phyloP scores from a whole-genome alignment of 2,113 vertebrate species.

The Anolis sagrei region DNA sequence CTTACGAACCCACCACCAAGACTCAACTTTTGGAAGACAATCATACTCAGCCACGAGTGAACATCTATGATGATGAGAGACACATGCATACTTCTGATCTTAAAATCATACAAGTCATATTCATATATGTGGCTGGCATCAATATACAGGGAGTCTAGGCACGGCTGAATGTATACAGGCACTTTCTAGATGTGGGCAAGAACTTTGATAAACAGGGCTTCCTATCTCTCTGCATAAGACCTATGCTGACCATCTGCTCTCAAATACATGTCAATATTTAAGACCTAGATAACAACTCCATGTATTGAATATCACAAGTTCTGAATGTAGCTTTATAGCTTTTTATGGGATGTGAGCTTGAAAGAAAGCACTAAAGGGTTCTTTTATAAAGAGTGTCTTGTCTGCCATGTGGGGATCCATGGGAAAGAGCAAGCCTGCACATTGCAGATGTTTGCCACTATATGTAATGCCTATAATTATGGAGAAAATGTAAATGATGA shows the following conservation, averaged over 20 bases:
- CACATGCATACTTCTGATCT: not conserved
- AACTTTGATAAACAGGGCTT: not conserved
- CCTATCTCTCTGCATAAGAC: not conserved
- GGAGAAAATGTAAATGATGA: not conserved
- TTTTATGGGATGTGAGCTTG: too few species aligned
- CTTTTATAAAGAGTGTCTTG: not conserved
- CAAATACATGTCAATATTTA: too few species aligned
- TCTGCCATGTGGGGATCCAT: not conserved
- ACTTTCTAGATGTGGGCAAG: not conserved
- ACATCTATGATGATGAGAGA: too few species aligned
- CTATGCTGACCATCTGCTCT: too few species aligned
- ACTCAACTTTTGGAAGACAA: too few species aligned
- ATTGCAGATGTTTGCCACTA: not conserved
- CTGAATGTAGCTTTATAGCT: too few species aligned
- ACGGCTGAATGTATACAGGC: not conserved
- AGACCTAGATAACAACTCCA: too few species aligned
- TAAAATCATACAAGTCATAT: not conserved
- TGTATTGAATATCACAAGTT: too few species aligned
- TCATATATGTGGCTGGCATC: not conserved
- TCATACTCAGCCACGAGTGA: too few species aligned
- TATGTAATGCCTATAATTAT: not conserved
- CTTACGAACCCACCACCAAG: too few species aligned
- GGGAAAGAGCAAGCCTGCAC: not conserved
- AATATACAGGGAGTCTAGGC: not conserved
- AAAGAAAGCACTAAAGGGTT: too few species aligned